Evolutionary conservation across 2,888 invertebrate genomes (phyloP), one percentile per base, ranked within the genome.

Genomic region (Cryptus armator): DNA sequence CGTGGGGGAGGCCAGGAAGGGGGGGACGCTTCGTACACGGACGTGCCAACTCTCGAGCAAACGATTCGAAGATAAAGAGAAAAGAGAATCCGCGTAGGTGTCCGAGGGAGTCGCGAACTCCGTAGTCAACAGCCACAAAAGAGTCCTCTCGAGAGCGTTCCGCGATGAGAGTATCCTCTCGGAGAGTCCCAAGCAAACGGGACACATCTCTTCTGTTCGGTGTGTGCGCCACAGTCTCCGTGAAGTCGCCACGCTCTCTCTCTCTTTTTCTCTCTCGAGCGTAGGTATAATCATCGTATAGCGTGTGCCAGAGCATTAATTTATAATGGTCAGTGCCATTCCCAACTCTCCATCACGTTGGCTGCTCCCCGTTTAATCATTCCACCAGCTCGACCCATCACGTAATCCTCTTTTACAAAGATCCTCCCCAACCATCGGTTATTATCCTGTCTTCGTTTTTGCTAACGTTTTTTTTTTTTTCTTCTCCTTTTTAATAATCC

Each of bases 221-320:
- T 59, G 44, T 10, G 12, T 46, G 44, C 16, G 68, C 37, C 29
- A n/a, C 43, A 37, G 43, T 19, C 56, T 37, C 56, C 56, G 10
- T 19, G 56, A 6, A 24, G 48, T 79, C 62, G 72, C 68, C 51
- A 80, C 81, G 72, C 67, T 66, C 24, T 24, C 24, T 24, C 24
- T 24, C 24, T 24, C 24, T 24, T 24, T 24, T 16, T 32, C 44
- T 66, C 12, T 46, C 10, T 46, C 19, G 10, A 29, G 86, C 86
- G 88, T 86, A 78, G 80, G 90, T 90, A 88, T 92, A 92, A 93
- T 92, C 92, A 90, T 89, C 86, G 90, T 90, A 91, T 92, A 89
- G 92, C 92, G 92, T 92, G 93, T 91, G 88, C 89, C 89, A 88
- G 85, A 87, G 86, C 93, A 93, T 93, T 92, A 92, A 92, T 92